These are phyloP conservation scores for Lasioglossum figueresi DNA, from an alignment of 2,888 invertebrate genomes.

Conservation along the genomic window DNA sequence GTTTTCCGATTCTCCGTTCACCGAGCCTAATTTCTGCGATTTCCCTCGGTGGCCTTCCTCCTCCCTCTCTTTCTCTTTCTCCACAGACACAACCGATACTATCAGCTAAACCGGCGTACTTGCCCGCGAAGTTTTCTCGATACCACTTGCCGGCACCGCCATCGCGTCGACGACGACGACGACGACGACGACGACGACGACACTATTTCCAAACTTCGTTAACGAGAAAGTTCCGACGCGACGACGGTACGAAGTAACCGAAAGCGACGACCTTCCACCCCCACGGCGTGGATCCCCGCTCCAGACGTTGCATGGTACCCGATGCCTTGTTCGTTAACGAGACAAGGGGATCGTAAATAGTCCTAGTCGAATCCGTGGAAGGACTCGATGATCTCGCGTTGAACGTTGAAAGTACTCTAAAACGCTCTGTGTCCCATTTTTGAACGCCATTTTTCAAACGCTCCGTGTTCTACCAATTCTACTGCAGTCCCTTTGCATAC, in stretches of 20 bases:
- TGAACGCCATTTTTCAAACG: too few relatives aligned
- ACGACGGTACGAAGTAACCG: constrained; percentile 31
- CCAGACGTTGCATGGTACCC: not conserved
- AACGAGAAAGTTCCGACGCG: constrained; percentile 39
- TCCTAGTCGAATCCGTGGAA: not conserved
- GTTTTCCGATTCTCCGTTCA: not conserved
- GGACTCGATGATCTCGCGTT: not conserved
- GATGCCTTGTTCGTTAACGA: constrained; percentile 16
- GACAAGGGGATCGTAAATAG: not conserved
- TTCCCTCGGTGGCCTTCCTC: not conserved
- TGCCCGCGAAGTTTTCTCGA: constrained; percentile 20
- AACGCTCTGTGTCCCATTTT: not conserved
- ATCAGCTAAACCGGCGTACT: not conserved
- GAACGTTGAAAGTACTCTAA: not conserved
- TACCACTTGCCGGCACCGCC: not conserved
- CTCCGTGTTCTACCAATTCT: too few relatives aligned
- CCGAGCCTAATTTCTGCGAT: constrained; percentile 6
- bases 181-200: constrained; percentile 3
- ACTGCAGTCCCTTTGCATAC: not conserved
- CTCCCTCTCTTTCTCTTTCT: not conserved
- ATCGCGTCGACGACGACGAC: constrained; percentile 3
- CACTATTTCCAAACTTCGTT: constrained; percentile 36
- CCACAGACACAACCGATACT: constrained; percentile 9
- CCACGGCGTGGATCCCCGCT: not conserved
- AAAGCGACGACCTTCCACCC: constrained; percentile 21